Evolutionary conservation across 2,888 invertebrate species (phyloP).

Genomic region (Rotaria sp.): DNA sequence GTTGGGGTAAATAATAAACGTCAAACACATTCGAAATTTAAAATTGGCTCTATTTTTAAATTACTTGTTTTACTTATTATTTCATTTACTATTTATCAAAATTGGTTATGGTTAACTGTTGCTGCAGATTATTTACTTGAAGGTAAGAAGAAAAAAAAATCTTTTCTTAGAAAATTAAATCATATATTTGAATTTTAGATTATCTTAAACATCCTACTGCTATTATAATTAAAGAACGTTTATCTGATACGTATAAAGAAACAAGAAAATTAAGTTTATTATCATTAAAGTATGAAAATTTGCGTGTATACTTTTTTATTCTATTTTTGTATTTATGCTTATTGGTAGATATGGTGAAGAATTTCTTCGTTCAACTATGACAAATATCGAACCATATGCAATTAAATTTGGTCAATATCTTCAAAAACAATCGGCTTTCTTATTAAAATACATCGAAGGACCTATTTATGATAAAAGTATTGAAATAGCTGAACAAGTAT

Average conservation of each 20-base stretch:
- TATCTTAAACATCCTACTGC: background rate
- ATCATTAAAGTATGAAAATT: background rate
- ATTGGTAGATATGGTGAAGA: background rate
- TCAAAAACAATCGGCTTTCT: background rate
- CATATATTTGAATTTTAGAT: background rate
- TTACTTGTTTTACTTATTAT: background rate
- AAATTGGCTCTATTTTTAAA: background rate
- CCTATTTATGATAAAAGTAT: background rate
- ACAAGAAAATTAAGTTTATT: background rate
- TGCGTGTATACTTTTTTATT: background rate
- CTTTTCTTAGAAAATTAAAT: background rate
- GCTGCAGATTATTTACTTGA: conserved; percentile 3
- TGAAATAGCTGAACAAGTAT: conserved; percentile 9
- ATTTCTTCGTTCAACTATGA: background rate
- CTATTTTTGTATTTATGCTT: background rate
- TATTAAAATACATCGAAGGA: background rate
- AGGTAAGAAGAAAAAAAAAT: background rate
- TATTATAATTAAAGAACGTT: background rate
- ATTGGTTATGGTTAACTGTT: conserved; percentile 3
- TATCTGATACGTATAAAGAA: background rate
- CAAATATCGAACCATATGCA: background rate
- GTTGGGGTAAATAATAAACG: background rate
- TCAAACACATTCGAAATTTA: background rate
- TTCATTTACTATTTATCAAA: background rate
- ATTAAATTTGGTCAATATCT: background rate